phyloP scores from a whole-genome alignment of 2,113 vertebrate species.

The Alligator mississippiensis region DNA sequence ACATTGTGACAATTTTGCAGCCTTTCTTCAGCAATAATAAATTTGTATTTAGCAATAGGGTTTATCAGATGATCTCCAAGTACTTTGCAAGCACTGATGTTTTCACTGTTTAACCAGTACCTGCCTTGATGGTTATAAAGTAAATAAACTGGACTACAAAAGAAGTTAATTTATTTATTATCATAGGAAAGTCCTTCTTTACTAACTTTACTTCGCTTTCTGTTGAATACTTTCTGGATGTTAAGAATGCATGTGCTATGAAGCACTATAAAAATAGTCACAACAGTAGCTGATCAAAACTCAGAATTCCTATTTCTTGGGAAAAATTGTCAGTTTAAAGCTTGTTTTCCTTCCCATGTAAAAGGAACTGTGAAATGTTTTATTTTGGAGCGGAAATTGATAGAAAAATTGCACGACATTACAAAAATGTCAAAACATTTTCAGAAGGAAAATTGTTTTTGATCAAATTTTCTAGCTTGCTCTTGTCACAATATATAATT shows the following conservation, averaged over 20 bases:
- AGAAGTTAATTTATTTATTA: not conserved
- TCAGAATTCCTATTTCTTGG: not conserved
- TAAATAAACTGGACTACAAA: accelerated
- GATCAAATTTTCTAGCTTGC: no score
- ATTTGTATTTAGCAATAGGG: accelerated
- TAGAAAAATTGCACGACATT: no score
- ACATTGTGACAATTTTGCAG: not conserved
- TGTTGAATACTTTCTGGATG: not conserved
- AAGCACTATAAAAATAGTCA: not conserved
- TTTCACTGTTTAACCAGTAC: not conserved
- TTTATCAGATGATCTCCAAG: not conserved
- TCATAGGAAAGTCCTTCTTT: not conserved
- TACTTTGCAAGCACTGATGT: not conserved
- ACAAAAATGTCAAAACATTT: no score
- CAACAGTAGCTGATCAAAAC: not conserved
- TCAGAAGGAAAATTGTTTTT: no score
- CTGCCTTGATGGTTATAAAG: not conserved
- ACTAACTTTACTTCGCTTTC: not conserved
- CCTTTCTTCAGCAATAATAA: not conserved
- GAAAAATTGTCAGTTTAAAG: not conserved
- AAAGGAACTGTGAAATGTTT: no score
- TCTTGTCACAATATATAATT: no score
- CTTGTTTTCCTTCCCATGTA: not conserved
- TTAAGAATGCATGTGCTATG: not conserved
- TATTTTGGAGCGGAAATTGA: no score